A percentile compares a stretch with the other conserved stretches of the same genome.
phyloP scores from a whole-genome alignment of 2,113 vertebrate genomes.

The Pedetes capensis region DNA sequence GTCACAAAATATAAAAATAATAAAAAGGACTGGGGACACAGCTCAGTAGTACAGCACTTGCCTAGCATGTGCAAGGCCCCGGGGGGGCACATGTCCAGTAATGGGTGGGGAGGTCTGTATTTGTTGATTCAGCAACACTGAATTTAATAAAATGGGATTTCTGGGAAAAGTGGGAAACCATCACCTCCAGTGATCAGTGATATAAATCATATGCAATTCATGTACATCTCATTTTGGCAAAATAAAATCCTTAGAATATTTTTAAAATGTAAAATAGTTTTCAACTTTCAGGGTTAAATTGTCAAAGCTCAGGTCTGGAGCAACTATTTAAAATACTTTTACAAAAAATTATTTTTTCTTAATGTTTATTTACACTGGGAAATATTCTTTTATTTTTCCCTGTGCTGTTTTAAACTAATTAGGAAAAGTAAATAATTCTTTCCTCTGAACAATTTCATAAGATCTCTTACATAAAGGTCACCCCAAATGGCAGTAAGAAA shows the following conservation, averaged over 20 bases:
- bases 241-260: neutral
- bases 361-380: neutral
- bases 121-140: neutral
- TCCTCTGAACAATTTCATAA: constrained; percentile 3
- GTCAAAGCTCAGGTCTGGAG: neutral
- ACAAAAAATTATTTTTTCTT: neutral
- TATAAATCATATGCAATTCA: constrained; percentile 22
- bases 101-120: neutral
- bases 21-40: no score
- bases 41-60: no score
- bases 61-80: no score
- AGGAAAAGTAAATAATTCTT: neutral
- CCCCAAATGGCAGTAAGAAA: neutral
- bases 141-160: constrained; percentile 43
- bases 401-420: constrained; percentile 8
- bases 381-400: constrained; percentile 5
- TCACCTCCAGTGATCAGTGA: neutral
- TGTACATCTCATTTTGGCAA: neutral
- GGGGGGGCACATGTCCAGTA: no score
- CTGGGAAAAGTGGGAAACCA: neutral
- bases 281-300: constrained; percentile 29
- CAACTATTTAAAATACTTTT: neutral
- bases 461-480: neutral
- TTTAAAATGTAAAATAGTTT: neutral
- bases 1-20: no score